Evolutionary conservation across 2,888 invertebrate genomes (phyloP).

Genomic region (Orchestes rusci): DNA sequence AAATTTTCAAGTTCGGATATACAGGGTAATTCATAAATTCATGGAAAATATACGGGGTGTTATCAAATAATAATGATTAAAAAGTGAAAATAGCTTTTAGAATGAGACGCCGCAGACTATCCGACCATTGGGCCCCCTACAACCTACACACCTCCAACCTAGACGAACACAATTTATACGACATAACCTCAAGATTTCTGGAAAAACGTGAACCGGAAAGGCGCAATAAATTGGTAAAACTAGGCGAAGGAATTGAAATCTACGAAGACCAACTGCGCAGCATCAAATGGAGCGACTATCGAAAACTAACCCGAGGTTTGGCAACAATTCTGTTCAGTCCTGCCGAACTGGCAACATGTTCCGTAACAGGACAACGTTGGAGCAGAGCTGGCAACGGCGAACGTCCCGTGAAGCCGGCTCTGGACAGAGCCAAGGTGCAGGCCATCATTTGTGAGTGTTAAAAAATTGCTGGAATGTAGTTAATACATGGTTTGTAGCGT

Average conservation of each 20-base stretch:
- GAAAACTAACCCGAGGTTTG: constrained; percentile 64
- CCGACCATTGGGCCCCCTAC: constrained; percentile 34
- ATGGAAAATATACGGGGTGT: too few relatives aligned
- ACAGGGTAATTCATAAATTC: too few relatives aligned
- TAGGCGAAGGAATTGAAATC: constrained; percentile 67
- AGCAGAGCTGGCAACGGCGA: constrained; percentile 65
- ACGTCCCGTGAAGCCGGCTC: constrained; percentile 66
- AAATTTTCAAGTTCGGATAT: too few relatives aligned
- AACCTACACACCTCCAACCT: constrained; percentile 23
- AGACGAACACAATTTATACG: constrained; percentile 22
- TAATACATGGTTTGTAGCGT: constrained; percentile 46
- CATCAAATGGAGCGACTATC: constrained; percentile 68
- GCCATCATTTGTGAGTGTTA: constrained; percentile 58
- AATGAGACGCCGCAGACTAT: constrained; percentile 32
- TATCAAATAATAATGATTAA: too few relatives aligned
- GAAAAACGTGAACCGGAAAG: constrained; percentile 31
- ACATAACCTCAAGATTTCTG: constrained; percentile 25
- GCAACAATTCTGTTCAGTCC: constrained; percentile 70
- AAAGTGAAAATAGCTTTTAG: too few relatives aligned
- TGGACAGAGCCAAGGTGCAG: constrained; percentile 65
- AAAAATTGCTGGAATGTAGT: not conserved
- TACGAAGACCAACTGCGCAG: constrained; percentile 63
- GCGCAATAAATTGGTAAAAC: constrained; percentile 37
- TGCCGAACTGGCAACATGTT: constrained; percentile 65
- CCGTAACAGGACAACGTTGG: constrained; percentile 70